These are phyloP conservation scores for Electrona antarctica DNA, from an alignment of 2,113 vertebrate genomes.

Conservation along the genomic window DNA sequence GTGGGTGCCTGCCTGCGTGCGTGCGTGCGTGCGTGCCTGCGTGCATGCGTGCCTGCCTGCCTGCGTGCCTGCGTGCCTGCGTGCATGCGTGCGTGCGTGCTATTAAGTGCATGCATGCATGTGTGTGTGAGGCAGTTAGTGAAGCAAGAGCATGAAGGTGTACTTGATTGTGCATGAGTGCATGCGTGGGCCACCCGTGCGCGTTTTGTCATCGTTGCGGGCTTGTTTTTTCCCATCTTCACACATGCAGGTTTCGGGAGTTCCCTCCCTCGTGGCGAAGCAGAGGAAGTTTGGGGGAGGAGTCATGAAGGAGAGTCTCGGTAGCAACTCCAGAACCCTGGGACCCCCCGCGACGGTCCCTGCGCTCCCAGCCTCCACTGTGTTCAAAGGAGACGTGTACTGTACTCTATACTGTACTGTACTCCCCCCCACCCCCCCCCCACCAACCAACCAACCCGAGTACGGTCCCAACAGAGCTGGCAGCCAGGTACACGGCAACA, in stretches of 20 bases:
- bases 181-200: neutral
- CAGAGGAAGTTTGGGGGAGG: conserved; percentile 32
- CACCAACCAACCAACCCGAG: conserved; percentile 2
- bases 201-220: conserved; percentile 50
- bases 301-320: conserved; percentile 36
- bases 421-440: conserved; percentile 17
- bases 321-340: conserved; percentile 23
- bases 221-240: conserved; percentile 53
- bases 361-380: conserved; percentile 35
- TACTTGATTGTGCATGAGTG: too few species aligned
- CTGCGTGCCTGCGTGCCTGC: too few species aligned
- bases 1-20: too few species aligned
- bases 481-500: conserved; percentile 31
- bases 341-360: conserved; percentile 34
- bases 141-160: too few species aligned
- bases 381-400: conserved; percentile 62
- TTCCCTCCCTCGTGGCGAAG: conserved; percentile 42
- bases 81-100: too few species aligned
- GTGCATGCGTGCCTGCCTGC: too few species aligned
- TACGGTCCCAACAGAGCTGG: conserved; percentile 33
- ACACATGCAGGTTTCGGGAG: conserved; percentile 34
- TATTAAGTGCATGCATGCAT: too few species aligned
- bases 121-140: too few species aligned
- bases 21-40: too few species aligned
- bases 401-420: neutral